Base-by-base conservation (phyloP, 2,797 vertebrate genomes). In the Scolopax bukidnonensis region DNA sequence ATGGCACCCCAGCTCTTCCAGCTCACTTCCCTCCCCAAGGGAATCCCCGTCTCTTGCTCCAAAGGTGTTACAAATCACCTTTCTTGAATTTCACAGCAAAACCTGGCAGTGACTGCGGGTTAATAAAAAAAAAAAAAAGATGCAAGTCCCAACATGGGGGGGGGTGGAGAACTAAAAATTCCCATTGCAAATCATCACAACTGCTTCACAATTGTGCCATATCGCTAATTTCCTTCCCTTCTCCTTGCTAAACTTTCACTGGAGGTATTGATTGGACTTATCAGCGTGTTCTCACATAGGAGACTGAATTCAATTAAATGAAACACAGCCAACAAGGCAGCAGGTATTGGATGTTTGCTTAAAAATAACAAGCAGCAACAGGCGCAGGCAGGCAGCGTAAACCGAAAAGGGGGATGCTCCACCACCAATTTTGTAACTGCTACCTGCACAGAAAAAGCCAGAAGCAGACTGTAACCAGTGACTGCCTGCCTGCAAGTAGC, bases 1-100 rank as follows among this genome's bases (percentile, higher is more conserved):
- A 87, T 76, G 63, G 78, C 89, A 79, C 84, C 74, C 59, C 90
- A 96, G 90, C 84, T 84, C 89, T 94, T 95, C 92, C 95, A 38
- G 90, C 95, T 95, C 84, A 70, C 92, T 77, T 70, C 69, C 56
- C 64, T 87, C 64, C 89, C 28, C 30, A 73, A 43, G 60, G 78
- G 80, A 91, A 96, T 9, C 6, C 14, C 61, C 87, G 77, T 9
- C 71, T 61, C 69, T 56, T 68, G 60, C 57, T 95, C 78, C 68
- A 89, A 79, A 90, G 36, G 20, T 24, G 65, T 79, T 93, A 87
- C 68, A 84, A 56, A 75, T 85, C 45, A 17, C 1, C 1, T 53
- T 54, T 96, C 89, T 84, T 84, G 28, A 71, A 79, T 90, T 90
- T 90, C 63, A 38, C 36, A 86, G 56, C 11, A 88, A 64, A 93